Conservation (phyloP, 2,113 vertebrate species). For the Poicephalus gulielmi region DNA sequence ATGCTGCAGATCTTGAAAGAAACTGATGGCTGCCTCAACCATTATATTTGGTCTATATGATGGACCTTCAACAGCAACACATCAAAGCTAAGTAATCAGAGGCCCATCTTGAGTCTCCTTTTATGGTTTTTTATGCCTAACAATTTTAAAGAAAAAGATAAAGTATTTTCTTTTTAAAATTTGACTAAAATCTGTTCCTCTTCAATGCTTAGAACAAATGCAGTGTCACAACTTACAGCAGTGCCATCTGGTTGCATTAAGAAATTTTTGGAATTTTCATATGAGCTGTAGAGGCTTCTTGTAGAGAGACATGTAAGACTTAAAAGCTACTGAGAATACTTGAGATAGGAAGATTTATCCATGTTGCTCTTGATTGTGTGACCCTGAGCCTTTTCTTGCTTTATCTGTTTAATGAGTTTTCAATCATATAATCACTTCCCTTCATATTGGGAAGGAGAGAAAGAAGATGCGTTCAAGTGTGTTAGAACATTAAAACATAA, state of each 20-base stretch:
- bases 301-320: background rate
- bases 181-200: conserved; percentile 19
- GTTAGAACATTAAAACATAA: background rate
- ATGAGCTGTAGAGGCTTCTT: background rate
- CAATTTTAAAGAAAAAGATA: background rate
- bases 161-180: background rate
- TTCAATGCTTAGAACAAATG: background rate
- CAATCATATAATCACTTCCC: background rate
- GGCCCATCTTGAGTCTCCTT: background rate
- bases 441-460: background rate
- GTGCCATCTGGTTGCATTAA: conserved; percentile 40
- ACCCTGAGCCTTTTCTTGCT: background rate
- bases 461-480: background rate
- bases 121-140: background rate
- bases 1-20: background rate
- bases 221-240: conserved; percentile 51
- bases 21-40: background rate
- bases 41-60: background rate
- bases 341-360: background rate
- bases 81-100: background rate
- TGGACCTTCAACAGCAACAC: background rate
- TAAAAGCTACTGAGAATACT: conserved; percentile 19
- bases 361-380: background rate
- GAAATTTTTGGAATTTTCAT: conserved; percentile 36
- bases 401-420: background rate